phyloP scores from a whole-genome alignment of 2,113 vertebrate genomes.

The Macroglossus sobrinus region DNA sequence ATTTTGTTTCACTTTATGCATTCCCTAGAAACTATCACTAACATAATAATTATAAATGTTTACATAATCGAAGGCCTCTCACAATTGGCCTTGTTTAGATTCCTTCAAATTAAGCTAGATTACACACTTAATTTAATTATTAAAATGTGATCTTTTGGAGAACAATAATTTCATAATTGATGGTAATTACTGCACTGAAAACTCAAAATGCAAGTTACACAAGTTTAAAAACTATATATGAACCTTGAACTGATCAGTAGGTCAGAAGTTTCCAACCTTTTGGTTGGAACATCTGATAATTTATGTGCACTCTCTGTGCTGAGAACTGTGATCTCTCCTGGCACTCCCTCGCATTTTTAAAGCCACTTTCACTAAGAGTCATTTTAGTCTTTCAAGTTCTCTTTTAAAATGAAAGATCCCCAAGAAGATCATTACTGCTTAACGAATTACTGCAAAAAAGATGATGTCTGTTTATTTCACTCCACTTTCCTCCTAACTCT shows the following conservation, averaged over 20 bases:
- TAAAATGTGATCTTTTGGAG: neutral
- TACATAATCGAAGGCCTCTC: neutral
- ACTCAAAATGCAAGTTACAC: neutral
- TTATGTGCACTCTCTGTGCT: neutral
- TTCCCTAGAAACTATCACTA: neutral
- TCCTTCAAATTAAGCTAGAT: neutral
- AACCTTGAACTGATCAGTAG: neutral
- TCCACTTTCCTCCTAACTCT: neutral
- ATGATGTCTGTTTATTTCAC: neutral
- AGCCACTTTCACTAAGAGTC: neutral
- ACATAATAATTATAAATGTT: neutral
- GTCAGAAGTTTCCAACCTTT: neutral
- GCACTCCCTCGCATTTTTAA: neutral
- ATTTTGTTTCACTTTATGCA: neutral
- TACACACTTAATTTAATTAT: neutral
- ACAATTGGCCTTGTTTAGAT: neutral
- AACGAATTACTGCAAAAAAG: neutral
- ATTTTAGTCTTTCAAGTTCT: neutral
- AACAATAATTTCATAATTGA: neutral
- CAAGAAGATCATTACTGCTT: neutral
- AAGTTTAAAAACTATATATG: neutral
- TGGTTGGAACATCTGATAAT: neutral
- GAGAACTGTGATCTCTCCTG: neutral
- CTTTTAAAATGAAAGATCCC: neutral
- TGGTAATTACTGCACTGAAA: neutral